Evolutionary conservation across 1,140 invertebrate species (phyloP).

Genomic region (Lordiphosa mommai): DNA sequence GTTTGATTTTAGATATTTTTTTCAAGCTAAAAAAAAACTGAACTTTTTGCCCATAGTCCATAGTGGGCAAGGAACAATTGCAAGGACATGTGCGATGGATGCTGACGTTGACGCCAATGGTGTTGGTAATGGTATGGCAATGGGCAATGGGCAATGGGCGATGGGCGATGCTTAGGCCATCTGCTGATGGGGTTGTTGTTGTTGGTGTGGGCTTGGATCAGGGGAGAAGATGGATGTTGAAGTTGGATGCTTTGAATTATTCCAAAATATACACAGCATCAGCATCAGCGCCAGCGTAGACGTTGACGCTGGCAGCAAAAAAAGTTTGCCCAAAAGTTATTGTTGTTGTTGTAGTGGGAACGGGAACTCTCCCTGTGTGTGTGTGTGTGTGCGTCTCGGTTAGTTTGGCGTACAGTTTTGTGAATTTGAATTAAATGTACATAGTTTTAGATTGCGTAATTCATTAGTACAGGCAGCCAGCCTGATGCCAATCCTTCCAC

Average conservation of each 20-base stretch:
- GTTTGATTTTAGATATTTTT: too few relatives aligned
- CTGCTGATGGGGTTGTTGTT: slow-evolving; percentile 60
- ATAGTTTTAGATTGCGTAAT: slow-evolving; percentile 79
- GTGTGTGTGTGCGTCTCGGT: slow-evolving; percentile 49
- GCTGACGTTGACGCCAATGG: slow-evolving; percentile 77
- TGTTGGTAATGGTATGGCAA: slow-evolving; percentile 75
- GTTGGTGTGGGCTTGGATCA: background rate
- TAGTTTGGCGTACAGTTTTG: slow-evolving; percentile 77
- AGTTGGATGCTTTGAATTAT: slow-evolving; percentile 67
- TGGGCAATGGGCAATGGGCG: slow-evolving; percentile 28
- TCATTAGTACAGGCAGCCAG: slow-evolving; percentile 77
- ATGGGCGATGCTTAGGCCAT: slow-evolving; percentile 37
- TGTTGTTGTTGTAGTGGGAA: slow-evolving; percentile 18
- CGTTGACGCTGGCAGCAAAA: slow-evolving; percentile 39
- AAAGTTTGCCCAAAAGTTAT: slow-evolving; percentile 69
- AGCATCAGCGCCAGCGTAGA: slow-evolving; percentile 9
- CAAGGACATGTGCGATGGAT: slow-evolving; percentile 78
- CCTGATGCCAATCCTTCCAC: slow-evolving; percentile 32
- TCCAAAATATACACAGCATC: slow-evolving; percentile 65
- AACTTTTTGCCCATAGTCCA: slow-evolving; percentile 1
- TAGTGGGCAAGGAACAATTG: slow-evolving; percentile 69
- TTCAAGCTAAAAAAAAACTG: too few relatives aligned
- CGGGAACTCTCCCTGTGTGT: slow-evolving; percentile 9
- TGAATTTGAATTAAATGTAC: slow-evolving; percentile 79
- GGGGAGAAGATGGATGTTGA: slow-evolving; percentile 41